Conservation (phyloP, 2,888 invertebrate genomes). For the Chelonus formosanus region DNA sequence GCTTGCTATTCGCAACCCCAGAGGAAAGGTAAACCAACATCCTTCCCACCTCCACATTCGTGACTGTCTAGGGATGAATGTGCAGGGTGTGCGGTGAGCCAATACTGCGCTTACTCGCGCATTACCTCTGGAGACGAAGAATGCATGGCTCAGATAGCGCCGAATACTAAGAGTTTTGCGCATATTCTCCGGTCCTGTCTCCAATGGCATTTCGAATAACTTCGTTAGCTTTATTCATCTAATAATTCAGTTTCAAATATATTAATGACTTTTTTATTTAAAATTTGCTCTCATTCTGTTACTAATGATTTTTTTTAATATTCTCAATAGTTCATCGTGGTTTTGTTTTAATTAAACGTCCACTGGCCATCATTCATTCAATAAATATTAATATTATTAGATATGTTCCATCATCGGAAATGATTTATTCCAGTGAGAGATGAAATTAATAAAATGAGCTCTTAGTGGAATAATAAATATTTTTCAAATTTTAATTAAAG, state of each 20-base stretch:
- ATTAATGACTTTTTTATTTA: slow-evolving; percentile 47
- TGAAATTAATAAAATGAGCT: too few relatives aligned
- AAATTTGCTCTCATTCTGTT: slow-evolving; percentile 13
- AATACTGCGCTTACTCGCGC: slow-evolving; percentile 16
- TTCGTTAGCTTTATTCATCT: slow-evolving; percentile 59
- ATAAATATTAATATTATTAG: too few relatives aligned
- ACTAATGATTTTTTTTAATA: too few relatives aligned
- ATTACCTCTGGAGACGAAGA: slow-evolving; percentile 36
- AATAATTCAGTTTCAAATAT: slow-evolving; percentile 51
- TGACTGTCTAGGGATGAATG: slow-evolving; percentile 22
- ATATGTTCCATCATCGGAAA: too few relatives aligned
- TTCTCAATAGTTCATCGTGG: too few relatives aligned
- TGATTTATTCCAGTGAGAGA: too few relatives aligned
- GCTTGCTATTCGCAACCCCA: slow-evolving; percentile 31
- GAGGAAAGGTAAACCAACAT: slow-evolving; percentile 32
- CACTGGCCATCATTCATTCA: too few relatives aligned
- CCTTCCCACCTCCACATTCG: slow-evolving; percentile 18
- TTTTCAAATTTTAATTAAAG: too few relatives aligned
- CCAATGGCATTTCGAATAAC: slow-evolving; percentile 42
- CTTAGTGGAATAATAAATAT: too few relatives aligned
- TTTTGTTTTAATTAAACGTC: too few relatives aligned
- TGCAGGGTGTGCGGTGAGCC: slow-evolving; percentile 1
- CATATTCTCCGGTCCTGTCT: not conserved
- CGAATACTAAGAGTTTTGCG: slow-evolving; percentile 14
- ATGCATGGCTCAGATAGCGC: slow-evolving; percentile 32